Evolutionary conservation across 2,797 vertebrate species (phyloP), one percentile per base, ranked within the genome.

Genomic region (Oreonectes daqikongensis): DNA sequence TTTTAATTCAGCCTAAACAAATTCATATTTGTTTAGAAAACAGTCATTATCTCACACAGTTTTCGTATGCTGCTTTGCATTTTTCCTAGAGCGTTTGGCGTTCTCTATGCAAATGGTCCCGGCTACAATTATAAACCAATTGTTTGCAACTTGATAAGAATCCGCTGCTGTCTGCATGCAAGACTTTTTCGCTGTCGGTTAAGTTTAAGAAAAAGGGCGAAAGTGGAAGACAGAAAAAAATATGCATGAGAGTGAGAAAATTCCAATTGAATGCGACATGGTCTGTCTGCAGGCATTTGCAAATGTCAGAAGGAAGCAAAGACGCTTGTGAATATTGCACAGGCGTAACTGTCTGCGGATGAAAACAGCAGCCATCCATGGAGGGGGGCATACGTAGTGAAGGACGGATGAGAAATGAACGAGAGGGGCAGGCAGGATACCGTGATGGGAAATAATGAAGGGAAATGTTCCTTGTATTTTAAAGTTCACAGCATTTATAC

Each of bases 41-140:
- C 78, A 71, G 12, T 40, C 40, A 79, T 77, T 74, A 83, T 83
- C 86, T 77, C 17, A 52, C 74, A 32, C 60, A 55, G 73, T 80
- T 81, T 85, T 85, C 83, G 84, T 78, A 72, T 68, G 77, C 73
- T 64, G 73, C 35, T 75, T 72, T 63, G 73, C 55, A 64, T 80
- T 81, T 79, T 72, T 76, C 42, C 60, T 74, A 52, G 2, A 64
- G 70, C 77, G 35, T 71, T 75, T 86, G 69, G 46, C 68, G 75
- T 85, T 83, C 77, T 71, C 24, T 60, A 83, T 81, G 83, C 75
- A 75, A 79, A 64, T 65, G 6, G 50, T 84, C 79, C 85, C 74
- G 83, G 89, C 86, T 83, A 83, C 84, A 77, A 88, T 90, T 86
- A 89, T 85, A 87, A 44, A 88, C 85, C 84, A 86, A 87, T 82